A percentile compares a stretch with the other conserved stretches of the same genome.
phyloP scores from a whole-genome alignment of 2,113 vertebrate genomes.

The Xenopus borealis region DNA sequence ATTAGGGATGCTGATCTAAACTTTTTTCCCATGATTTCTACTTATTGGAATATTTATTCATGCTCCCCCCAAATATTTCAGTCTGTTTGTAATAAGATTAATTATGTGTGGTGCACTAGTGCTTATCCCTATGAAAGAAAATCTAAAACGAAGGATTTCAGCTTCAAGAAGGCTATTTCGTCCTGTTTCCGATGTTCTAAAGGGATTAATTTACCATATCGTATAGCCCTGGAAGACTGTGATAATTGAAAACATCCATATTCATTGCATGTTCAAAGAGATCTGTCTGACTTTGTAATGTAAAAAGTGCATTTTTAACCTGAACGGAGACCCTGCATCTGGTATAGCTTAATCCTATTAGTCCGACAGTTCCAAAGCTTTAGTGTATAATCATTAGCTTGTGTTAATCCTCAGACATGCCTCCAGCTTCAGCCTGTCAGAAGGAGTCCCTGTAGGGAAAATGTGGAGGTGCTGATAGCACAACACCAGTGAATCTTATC shows the following conservation, averaged over 20 bases:
- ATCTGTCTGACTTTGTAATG: conserved; percentile 89
- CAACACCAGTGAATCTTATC: conserved; percentile 84
- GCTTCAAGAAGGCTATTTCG: conserved; percentile 84
- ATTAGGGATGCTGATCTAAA: conserved; percentile 69
- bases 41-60: conserved; percentile 63
- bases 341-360: conserved; percentile 89
- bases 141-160: conserved; percentile 80
- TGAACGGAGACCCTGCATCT: conserved; percentile 83
- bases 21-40: conserved; percentile 56
- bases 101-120: conserved; percentile 78
- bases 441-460: conserved; percentile 83
- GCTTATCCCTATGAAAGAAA: conserved; percentile 83
- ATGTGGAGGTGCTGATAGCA: conserved; percentile 84
- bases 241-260: conserved; percentile 93
- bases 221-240: conserved; percentile 87
- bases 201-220: conserved; percentile 89
- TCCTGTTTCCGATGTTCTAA: conserved; percentile 85
- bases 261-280: conserved; percentile 91
- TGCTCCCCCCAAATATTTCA: conserved; percentile 54
- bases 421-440: conserved; percentile 81
- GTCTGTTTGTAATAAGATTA: conserved; percentile 81
- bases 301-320: conserved; percentile 91
- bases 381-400: conserved; percentile 89
- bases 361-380: conserved; percentile 86
- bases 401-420: conserved; percentile 85